Percentiles rank a stretch among this genome's conserved stretches.
Evolutionary conservation across 2,113 vertebrate species (phyloP).

Genomic region (Aptenodytes forsteri): DNA sequence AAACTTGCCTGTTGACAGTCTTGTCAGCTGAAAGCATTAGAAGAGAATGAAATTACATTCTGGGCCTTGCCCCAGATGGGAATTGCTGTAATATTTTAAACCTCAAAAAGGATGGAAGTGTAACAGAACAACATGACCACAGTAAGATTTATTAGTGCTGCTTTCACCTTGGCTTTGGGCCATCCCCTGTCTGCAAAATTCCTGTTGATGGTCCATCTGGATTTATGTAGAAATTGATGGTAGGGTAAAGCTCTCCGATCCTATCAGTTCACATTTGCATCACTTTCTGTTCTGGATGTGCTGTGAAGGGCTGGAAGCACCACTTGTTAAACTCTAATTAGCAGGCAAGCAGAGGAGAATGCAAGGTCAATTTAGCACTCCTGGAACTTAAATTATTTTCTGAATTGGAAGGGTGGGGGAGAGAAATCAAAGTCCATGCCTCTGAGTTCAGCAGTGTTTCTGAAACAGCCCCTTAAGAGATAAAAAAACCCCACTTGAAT

Average conservation of each 20-base stretch:
- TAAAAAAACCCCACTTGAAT: background rate
- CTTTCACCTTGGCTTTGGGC: slow-evolving; percentile 38
- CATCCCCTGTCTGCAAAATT: slow-evolving; percentile 23
- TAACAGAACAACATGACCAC: background rate
- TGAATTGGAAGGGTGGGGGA: background rate
- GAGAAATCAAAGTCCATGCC: background rate
- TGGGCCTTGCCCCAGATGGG: background rate
- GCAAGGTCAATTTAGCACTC: slow-evolving; percentile 26
- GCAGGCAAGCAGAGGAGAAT: slow-evolving; percentile 12
- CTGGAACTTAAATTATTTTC: slow-evolving; percentile 9
- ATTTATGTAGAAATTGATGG: slow-evolving; percentile 17
- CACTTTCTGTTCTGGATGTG: background rate
- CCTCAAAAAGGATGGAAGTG: background rate
- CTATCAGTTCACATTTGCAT: slow-evolving; percentile 23
- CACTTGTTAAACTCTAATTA: slow-evolving; percentile 53
- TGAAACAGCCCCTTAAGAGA: background rate
- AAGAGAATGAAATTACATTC: slow-evolving; percentile 25
- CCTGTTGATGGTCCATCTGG: slow-evolving; percentile 27
- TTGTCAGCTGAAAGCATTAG: background rate
- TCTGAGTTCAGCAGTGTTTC: background rate
- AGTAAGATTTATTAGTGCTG: slow-evolving; percentile 35
- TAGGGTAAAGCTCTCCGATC: slow-evolving; percentile 12
- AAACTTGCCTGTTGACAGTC: background rate
- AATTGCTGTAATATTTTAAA: slow-evolving; percentile 27
- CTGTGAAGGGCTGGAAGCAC: background rate